These are phyloP conservation scores for Eristalis pertinax DNA, from an alignment of 2,888 invertebrate species.

Conservation along the genomic window DNA sequence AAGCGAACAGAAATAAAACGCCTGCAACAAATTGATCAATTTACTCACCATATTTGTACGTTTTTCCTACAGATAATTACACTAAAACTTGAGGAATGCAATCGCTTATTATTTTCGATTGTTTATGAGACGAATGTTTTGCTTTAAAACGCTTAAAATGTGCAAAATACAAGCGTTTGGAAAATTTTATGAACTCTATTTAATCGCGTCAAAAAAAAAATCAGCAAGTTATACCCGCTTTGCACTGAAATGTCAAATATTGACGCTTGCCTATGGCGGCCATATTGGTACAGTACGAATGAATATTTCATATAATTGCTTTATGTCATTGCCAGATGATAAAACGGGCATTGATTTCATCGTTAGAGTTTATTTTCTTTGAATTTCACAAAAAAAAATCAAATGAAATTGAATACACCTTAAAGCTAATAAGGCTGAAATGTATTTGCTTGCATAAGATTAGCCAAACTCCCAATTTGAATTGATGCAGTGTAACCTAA, in stretches of 20 bases:
- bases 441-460: too few relatives aligned
- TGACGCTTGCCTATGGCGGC: constrained; percentile 39
- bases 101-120: constrained; percentile 35
- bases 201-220: constrained; percentile 58
- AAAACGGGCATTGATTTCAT: background rate
- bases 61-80: background rate
- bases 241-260: constrained; percentile 47
- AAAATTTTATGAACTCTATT: constrained; percentile 29
- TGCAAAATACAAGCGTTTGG: constrained; percentile 40
- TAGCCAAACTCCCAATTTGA: too few relatives aligned
- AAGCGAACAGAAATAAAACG: background rate
- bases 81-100: background rate
- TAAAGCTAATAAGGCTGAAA: too few relatives aligned
- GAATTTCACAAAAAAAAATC: too few relatives aligned
- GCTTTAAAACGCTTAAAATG: constrained; percentile 16
- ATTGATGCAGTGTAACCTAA: too few relatives aligned
- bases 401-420: too few relatives aligned
- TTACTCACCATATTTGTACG: constrained; percentile 54
- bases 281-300: constrained; percentile 51
- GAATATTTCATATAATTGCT: background rate
- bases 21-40: background rate
- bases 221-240: constrained; percentile 31
- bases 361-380: too few relatives aligned
- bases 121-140: background rate
- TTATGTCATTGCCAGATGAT: constrained; percentile 8